Evolutionary conservation across 1,140 invertebrate genomes (phyloP).

Genomic region (Chymomyza costata): DNA sequence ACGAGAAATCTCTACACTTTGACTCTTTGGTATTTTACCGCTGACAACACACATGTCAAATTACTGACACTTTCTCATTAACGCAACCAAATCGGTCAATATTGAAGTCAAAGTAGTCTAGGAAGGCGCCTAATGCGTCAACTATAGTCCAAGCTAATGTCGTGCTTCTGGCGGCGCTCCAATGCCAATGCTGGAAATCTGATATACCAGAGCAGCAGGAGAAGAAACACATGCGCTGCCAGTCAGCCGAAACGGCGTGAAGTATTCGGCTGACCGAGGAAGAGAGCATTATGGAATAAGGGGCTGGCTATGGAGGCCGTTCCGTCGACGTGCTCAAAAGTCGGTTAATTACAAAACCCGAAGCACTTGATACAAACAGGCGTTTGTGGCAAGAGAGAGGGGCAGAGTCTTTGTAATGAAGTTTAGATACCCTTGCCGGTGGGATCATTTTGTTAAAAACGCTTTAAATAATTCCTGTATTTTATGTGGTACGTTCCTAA

Average conservation of each 20-base stretch:
- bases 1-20: too few species aligned
- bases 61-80: constrained; percentile 69
- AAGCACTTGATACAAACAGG: constrained; percentile 34
- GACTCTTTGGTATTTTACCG: too few species aligned
- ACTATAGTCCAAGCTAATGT: constrained; percentile 49
- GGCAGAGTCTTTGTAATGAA: constrained; percentile 1
- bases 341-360: constrained; percentile 68
- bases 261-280: constrained; percentile 51
- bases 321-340: constrained; percentile 55
- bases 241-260: constrained; percentile 25
- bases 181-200: constrained; percentile 30
- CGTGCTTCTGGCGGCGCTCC: constrained; percentile 13
- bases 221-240: constrained; percentile 50
- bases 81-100: constrained; percentile 31
- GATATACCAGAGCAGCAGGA: constrained; percentile 28
- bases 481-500: too few species aligned
- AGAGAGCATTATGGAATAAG: neutral
- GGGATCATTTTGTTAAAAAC: too few species aligned
- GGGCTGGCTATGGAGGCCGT: constrained; percentile 14
- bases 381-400: neutral
- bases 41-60: constrained; percentile 47
- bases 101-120: neutral
- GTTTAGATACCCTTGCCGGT: too few species aligned
- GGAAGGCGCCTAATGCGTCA: constrained; percentile 27
- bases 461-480: too few species aligned